A percentile compares a stretch with the other conserved stretches of the same genome.
Evolutionary conservation across 2,113 vertebrate species (phyloP).

Genomic region (Camelus bactrianus): DNA sequence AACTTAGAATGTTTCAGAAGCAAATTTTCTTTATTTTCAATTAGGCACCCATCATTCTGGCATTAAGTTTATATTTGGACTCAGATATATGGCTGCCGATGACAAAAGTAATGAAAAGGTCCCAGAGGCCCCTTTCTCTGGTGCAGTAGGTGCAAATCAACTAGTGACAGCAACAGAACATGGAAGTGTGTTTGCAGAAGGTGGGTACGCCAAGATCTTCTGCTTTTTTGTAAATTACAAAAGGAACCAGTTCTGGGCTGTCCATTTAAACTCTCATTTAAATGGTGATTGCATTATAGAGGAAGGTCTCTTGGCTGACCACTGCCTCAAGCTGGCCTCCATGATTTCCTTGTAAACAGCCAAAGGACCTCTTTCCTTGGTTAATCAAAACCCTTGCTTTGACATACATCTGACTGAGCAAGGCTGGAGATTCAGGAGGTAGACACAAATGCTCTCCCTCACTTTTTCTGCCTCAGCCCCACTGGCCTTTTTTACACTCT

Average conservation of each 20-base stretch:
- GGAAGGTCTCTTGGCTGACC: not conserved
- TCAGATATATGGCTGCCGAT: not conserved
- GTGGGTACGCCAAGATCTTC: not conserved
- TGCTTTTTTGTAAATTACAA: constrained; percentile 41
- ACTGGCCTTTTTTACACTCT: not conserved
- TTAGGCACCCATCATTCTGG: not conserved
- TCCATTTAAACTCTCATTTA: not conserved
- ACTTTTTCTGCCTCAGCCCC: not conserved
- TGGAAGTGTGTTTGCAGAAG: constrained; percentile 14
- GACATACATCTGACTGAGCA: not conserved
- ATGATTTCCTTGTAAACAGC: not conserved
- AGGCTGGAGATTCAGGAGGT: not conserved
- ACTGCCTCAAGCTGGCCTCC: not conserved
- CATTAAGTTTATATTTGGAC: not conserved
- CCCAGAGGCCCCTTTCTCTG: not conserved
- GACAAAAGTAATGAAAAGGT: not conserved
- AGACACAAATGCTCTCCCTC: not conserved
- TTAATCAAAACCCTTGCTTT: not conserved
- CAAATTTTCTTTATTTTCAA: constrained; percentile 46
- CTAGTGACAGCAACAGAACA: constrained; percentile 54
- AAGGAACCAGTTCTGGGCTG: constrained; percentile 12
- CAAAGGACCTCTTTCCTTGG: not conserved
- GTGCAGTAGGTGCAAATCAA: constrained; percentile 37
- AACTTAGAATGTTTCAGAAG: not conserved
- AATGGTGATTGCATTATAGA: not conserved